Evolutionary conservation across 2,113 vertebrate species (phyloP).

Genomic region (Carassius auratus): DNA sequence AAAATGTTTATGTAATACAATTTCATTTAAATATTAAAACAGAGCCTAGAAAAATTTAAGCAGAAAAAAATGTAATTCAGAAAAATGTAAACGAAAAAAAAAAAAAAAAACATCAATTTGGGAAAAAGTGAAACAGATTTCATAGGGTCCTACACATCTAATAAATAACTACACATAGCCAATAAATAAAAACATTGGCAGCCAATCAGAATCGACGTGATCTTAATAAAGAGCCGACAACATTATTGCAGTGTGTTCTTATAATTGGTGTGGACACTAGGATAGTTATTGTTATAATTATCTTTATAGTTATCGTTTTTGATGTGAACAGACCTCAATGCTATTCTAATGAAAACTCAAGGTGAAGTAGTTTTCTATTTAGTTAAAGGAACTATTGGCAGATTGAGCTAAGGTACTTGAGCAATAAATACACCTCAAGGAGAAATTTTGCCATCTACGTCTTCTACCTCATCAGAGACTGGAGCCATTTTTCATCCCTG

Average conservation of each 20-base stretch:
- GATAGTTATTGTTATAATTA: neutral
- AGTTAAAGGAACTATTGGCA: neutral
- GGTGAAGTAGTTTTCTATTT: neutral
- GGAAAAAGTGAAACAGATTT: too few species aligned
- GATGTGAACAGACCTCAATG: neutral
- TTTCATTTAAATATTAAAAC: too few species aligned
- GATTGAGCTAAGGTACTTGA: neutral
- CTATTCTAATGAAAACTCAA: neutral
- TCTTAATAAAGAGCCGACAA: neutral
- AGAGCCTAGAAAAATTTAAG: too few species aligned
- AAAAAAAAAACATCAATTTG: too few species aligned
- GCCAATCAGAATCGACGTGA: neutral
- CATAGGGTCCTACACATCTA: too few species aligned
- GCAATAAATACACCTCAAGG: too few species aligned
- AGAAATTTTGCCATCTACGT: neutral
- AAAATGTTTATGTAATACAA: too few species aligned
- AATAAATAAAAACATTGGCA: neutral
- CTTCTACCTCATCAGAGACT: conserved; percentile 33
- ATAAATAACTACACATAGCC: too few species aligned
- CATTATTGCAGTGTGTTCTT: neutral
- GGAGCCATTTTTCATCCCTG: conserved; percentile 23
- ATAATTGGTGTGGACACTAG: neutral
- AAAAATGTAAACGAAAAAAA: too few species aligned
- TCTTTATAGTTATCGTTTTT: neutral
- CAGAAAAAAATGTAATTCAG: too few species aligned